These are phyloP conservation scores for Torymus tubicola DNA, from an alignment of 2,888 invertebrate species.

Conservation along the genomic window DNA sequence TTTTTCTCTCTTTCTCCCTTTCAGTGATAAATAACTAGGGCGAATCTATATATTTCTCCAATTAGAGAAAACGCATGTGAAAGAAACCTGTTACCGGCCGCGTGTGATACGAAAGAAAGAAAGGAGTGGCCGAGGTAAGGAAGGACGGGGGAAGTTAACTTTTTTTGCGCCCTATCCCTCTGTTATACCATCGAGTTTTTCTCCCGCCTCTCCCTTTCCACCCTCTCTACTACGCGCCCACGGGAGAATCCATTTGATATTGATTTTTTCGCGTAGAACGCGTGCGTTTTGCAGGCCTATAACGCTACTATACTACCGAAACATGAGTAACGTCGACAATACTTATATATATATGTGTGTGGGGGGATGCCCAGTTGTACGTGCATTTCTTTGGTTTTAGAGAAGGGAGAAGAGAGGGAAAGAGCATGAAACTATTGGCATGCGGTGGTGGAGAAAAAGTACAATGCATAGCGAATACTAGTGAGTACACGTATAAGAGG, in stretches of 20 bases:
- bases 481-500: no score
- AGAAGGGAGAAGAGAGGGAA: not conserved
- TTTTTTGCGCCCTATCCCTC: constrained; percentile 12
- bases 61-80: constrained; percentile 3
- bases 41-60: constrained; percentile 21
- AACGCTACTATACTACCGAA: no score
- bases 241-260: constrained; percentile 32
- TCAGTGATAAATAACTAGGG: no score
- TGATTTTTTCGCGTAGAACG: constrained; percentile 23
- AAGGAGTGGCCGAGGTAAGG: constrained; percentile 11
- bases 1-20: no score
- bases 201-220: no score
- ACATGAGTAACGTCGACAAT: no score
- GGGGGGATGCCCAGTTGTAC: no score
- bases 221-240: not conserved
- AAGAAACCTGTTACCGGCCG: not conserved
- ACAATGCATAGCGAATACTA: no score
- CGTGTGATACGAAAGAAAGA: not conserved
- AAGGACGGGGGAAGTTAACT: not conserved
- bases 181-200: constrained; percentile 20
- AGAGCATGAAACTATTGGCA: not conserved
- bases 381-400: no score
- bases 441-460: no score
- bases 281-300: no score
- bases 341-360: no score